Percentiles rank a stretch among this genome's conserved stretches.
Conservation (phyloP, 1,140 invertebrate genomes). For the Drepana arcuata region DNA sequence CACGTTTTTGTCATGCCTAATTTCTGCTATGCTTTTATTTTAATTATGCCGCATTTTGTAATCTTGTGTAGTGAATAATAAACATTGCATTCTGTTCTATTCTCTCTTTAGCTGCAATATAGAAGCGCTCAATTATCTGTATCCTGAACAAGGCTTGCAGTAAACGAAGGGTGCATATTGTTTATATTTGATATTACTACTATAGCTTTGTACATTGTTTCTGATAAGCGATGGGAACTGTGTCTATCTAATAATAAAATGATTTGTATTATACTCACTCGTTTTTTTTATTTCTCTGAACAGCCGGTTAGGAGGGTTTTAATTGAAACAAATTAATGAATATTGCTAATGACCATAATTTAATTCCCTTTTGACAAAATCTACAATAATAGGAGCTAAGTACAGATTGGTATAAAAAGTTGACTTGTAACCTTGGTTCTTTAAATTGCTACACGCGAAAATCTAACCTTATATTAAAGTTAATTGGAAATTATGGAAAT, state of each 20-base stretch:
- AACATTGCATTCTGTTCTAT: conserved; percentile 68
- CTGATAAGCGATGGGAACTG: conserved; percentile 73
- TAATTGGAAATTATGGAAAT: conserved; percentile 3
- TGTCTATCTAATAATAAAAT: conserved; percentile 74
- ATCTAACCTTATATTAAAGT: conserved; percentile 10
- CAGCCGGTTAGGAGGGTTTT: not conserved
- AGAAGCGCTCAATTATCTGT: conserved; percentile 71
- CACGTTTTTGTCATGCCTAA: conserved; percentile 25
- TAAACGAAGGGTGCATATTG: conserved; percentile 73
- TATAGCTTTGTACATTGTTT: conserved; percentile 75
- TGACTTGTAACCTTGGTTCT: conserved; percentile 66
- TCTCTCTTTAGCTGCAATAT: conserved; percentile 64
- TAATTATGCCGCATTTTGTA: conserved; percentile 59
- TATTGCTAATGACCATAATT: conserved; percentile 66
- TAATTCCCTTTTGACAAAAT: conserved; percentile 71
- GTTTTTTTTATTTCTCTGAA: conserved; percentile 29
- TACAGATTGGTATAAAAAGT: conserved; percentile 70
- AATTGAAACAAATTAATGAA: conserved; percentile 14
- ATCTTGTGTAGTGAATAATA: conserved; percentile 63
- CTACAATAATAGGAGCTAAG: conserved; percentile 70
- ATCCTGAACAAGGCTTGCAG: conserved; percentile 71
- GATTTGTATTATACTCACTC: conserved; percentile 69
- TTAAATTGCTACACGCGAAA: conserved; percentile 52
- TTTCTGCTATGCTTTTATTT: conserved; percentile 62
- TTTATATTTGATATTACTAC: conserved; percentile 74